Conservation (phyloP, 2,797 vertebrate species). For the Acanthurus lineatus region DNA sequence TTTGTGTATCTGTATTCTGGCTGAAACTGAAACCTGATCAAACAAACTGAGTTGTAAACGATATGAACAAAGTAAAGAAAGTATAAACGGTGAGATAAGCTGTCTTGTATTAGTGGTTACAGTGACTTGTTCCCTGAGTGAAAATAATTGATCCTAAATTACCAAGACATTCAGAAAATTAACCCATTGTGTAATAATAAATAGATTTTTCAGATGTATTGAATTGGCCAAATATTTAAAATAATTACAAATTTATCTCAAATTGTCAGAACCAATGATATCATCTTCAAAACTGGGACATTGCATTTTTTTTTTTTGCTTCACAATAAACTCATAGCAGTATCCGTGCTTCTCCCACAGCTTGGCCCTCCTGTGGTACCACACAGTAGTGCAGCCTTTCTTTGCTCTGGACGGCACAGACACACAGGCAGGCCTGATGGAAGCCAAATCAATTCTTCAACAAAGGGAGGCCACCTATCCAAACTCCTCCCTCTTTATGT, state of each 20-base stretch:
- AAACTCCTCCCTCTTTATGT: constrained; percentile 98
- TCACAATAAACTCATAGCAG: neutral
- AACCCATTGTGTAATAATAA: neutral
- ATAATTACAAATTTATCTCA: neutral
- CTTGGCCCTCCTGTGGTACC: constrained; percentile 97
- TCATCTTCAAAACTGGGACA: neutral
- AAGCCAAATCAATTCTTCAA: constrained; percentile 95
- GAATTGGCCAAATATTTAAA: neutral
- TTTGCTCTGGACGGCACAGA: constrained; percentile 96
- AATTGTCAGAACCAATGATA: neutral
- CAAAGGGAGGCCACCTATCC: constrained; percentile 94
- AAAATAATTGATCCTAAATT: neutral
- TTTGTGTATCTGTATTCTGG: constrained; percentile 48
- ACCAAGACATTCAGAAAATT: neutral
- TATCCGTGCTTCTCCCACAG: constrained; percentile 74
- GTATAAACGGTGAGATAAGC: neutral
- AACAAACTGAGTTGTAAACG: neutral
- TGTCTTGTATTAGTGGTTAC: neutral
- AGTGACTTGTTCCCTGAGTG: neutral
- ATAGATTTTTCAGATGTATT: neutral
- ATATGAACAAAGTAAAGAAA: constrained; percentile 11
- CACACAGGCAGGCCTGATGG: constrained; percentile 91
- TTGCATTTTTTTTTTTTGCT: neutral
- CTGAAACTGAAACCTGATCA: constrained; percentile 1
- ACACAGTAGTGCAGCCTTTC: constrained; percentile 98